phyloP scores from a whole-genome alignment of 2,113 vertebrate species.

The Pterocles gutturalis region DNA sequence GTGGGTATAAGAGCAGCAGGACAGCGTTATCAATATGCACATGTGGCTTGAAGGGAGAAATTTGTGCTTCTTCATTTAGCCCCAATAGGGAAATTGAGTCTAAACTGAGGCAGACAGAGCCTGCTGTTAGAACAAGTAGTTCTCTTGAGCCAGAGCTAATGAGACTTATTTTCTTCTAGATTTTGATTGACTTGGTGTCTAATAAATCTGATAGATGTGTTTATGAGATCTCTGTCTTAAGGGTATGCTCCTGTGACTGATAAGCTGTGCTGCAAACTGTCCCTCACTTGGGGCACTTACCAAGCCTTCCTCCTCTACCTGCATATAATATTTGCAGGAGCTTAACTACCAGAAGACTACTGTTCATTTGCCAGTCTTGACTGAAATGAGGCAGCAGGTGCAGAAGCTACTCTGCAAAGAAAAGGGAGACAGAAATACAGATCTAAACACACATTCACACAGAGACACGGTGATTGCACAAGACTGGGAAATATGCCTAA shows the following conservation, averaged over 20 bases:
- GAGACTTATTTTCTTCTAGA: background rate
- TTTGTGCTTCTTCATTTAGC: background rate
- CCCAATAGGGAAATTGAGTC: background rate
- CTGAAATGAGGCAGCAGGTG: background rate
- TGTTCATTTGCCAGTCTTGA: background rate
- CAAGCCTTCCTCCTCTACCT: background rate
- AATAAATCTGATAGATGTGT: background rate
- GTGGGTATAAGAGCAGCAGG: background rate
- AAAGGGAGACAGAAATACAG: background rate
- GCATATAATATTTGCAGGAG: background rate
- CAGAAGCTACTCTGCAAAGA: background rate
- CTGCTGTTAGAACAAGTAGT: background rate
- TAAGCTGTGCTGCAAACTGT: background rate
- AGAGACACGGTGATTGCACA: rapidly evolving
- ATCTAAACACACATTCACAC: background rate
- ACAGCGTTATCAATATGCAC: background rate
- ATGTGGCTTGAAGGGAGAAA: background rate
- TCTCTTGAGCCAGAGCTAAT: background rate
- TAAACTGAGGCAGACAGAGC: background rate
- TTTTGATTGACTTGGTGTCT: background rate
- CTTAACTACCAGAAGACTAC: background rate
- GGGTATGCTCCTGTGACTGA: background rate
- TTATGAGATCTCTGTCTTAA: background rate
- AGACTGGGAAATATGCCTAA: background rate
- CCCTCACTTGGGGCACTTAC: background rate